A percentile compares a stretch with the other conserved stretches of the same genome.
phyloP scores from a whole-genome alignment of 2,888 invertebrate species.

The Xanthia icteritia region DNA sequence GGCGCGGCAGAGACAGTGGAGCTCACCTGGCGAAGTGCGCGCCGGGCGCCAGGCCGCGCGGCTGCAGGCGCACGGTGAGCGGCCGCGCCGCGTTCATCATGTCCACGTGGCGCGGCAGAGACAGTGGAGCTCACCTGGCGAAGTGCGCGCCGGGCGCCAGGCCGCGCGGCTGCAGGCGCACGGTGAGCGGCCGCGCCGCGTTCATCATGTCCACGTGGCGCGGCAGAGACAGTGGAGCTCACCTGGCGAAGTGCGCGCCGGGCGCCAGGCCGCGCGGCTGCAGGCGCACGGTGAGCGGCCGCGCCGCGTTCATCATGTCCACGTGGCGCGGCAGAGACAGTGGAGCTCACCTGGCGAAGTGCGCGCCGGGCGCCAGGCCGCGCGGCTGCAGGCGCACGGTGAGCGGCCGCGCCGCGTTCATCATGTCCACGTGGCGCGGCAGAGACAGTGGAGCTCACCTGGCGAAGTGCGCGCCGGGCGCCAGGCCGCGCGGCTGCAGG shows the following conservation, averaged over 20 bases:
- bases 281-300: slow-evolving; percentile 94
- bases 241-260: slow-evolving; percentile 96
- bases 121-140: slow-evolving; percentile 95
- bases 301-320: slow-evolving; percentile 94
- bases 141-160: slow-evolving; percentile 95
- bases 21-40: slow-evolving; percentile 95
- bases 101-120: slow-evolving; percentile 95
- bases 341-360: slow-evolving; percentile 95
- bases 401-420: slow-evolving; percentile 94
- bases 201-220: slow-evolving; percentile 96
- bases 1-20: slow-evolving; percentile 94
- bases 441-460: slow-evolving; percentile 95
- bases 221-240: slow-evolving; percentile 94
- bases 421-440: slow-evolving; percentile 95
- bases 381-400: slow-evolving; percentile 94
- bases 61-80: slow-evolving; percentile 94
- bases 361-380: slow-evolving; percentile 94
- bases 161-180: slow-evolving; percentile 94
- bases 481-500: slow-evolving; percentile 93
- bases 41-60: slow-evolving; percentile 93
- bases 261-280: slow-evolving; percentile 93
- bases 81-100: slow-evolving; percentile 94
- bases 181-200: slow-evolving; percentile 92
- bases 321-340: slow-evolving; percentile 95
- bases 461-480: slow-evolving; percentile 95